Evolutionary conservation across 1,140 invertebrate genomes (phyloP).

Genomic region (Ylistrum balloti): DNA sequence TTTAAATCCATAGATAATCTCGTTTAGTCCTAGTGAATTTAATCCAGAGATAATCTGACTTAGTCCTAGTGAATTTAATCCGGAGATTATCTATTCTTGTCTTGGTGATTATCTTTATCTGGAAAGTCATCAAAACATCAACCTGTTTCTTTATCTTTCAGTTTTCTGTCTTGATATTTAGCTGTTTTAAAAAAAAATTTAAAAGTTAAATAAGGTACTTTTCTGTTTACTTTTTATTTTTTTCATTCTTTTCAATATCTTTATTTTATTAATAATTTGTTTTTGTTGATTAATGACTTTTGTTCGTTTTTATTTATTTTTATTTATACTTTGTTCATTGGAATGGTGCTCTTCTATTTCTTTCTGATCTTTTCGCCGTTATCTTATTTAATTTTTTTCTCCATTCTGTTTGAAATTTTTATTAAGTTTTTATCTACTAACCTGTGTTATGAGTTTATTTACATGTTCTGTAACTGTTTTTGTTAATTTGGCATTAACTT

Average conservation of each 20-base stretch:
- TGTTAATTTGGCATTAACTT: not conserved
- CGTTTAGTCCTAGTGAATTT: no score
- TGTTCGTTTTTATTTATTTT: not conserved
- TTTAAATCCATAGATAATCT: not conserved
- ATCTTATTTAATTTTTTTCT: not conserved
- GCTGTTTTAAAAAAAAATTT: not conserved
- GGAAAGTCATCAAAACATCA: not conserved
- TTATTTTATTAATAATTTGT: not conserved
- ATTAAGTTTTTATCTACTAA: not conserved
- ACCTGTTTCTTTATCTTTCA: not conserved
- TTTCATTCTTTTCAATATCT: not conserved
- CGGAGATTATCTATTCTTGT: not conserved
- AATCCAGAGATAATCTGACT: not conserved
- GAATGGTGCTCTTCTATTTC: not conserved
- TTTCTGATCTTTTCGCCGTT: not conserved
- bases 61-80: not conserved
- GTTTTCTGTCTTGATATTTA: constrained; percentile 9
- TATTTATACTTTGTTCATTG: not conserved
- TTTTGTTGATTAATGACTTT: not conserved
- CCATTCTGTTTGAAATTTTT: not conserved
- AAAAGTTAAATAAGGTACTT: not conserved
- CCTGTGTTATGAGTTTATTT: not conserved
- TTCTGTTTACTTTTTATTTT: not conserved
- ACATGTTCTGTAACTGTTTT: not conserved
- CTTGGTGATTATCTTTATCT: not conserved